phyloP scores from a whole-genome alignment of 2,797 vertebrate genomes.

The Protonibea diacanthus region DNA sequence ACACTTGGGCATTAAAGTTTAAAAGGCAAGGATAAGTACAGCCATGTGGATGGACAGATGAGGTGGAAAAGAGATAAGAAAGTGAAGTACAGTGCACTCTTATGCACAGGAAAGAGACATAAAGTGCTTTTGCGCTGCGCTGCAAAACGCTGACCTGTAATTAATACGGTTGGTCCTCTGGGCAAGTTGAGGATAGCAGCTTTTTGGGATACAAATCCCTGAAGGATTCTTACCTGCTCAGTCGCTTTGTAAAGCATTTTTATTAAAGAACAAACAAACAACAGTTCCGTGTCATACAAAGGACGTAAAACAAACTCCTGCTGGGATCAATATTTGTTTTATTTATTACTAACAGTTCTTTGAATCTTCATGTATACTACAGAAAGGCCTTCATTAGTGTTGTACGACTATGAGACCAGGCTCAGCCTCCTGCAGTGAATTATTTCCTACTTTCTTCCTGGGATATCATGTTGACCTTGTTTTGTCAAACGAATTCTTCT shows the following conservation, averaged over 20 bases:
- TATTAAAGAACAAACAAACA: slow-evolving; percentile 40
- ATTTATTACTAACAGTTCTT: slow-evolving; percentile 20
- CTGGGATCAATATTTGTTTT: slow-evolving; percentile 21
- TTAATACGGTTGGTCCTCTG: slow-evolving; percentile 82
- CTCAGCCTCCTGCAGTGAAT: slow-evolving; percentile 2
- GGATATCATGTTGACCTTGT: slow-evolving; percentile 1
- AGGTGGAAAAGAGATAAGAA: slow-evolving; percentile 81
- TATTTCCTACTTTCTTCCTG: slow-evolving; percentile 9
- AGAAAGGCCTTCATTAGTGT: slow-evolving; percentile 2
- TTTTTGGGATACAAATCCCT: slow-evolving; percentile 78
- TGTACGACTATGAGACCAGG: not conserved
- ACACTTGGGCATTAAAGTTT: slow-evolving; percentile 96
- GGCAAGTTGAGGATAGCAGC: slow-evolving; percentile 72
- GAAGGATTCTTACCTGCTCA: slow-evolving; percentile 74
- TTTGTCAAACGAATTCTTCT: not conserved
- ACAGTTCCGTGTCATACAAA: slow-evolving; percentile 29
- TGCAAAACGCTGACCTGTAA: slow-evolving; percentile 89
- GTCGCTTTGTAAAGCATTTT: slow-evolving; percentile 65
- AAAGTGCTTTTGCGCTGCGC: slow-evolving; percentile 83
- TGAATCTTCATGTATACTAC: slow-evolving; percentile 1
- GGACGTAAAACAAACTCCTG: slow-evolving; percentile 25
- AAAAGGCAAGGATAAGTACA: slow-evolving; percentile 90
- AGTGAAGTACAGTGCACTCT: slow-evolving; percentile 76
- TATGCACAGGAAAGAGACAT: slow-evolving; percentile 78
- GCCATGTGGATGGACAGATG: slow-evolving; percentile 83